phyloP scores from a whole-genome alignment of 2,113 vertebrate species.

The Neolamprologus cancellatus region DNA sequence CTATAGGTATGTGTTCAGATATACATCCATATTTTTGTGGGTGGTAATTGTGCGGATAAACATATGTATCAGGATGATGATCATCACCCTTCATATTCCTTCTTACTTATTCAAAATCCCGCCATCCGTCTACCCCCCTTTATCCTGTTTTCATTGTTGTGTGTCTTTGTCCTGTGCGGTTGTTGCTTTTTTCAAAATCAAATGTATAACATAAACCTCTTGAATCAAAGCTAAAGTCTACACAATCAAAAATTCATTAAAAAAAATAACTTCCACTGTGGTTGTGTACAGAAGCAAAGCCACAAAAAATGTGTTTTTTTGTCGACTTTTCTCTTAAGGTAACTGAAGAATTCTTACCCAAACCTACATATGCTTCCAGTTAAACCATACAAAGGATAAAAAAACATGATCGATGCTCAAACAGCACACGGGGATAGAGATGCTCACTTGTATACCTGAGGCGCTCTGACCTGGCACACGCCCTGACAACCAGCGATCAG shows the following conservation, averaged over 20 bases:
- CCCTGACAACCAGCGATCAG: constrained; percentile 16
- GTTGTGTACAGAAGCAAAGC: not conserved
- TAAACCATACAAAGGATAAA: not conserved
- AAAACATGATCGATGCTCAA: not conserved
- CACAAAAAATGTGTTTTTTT: not conserved
- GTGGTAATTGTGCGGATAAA: accelerated
- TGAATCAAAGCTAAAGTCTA: not conserved
- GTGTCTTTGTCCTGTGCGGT: not conserved
- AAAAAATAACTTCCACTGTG: not conserved
- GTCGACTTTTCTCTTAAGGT: not conserved
- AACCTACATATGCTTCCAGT: accelerated
- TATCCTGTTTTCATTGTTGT: not conserved
- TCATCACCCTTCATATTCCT: not conserved
- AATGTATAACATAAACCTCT: accelerated
- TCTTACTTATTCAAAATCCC: not conserved
- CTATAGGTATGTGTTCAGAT: not conserved
- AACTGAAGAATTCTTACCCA: not conserved
- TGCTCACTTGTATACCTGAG: not conserved
- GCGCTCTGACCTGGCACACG: not conserved
- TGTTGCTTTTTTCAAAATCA: not conserved
- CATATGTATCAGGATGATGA: not conserved
- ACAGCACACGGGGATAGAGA: not conserved
- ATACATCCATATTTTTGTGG: not conserved
- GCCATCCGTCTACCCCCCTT: not conserved
- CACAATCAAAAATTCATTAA: not conserved